Evolutionary conservation across 2,888 invertebrate genomes (phyloP).

Genomic region (Galerucella nymphaeae): DNA sequence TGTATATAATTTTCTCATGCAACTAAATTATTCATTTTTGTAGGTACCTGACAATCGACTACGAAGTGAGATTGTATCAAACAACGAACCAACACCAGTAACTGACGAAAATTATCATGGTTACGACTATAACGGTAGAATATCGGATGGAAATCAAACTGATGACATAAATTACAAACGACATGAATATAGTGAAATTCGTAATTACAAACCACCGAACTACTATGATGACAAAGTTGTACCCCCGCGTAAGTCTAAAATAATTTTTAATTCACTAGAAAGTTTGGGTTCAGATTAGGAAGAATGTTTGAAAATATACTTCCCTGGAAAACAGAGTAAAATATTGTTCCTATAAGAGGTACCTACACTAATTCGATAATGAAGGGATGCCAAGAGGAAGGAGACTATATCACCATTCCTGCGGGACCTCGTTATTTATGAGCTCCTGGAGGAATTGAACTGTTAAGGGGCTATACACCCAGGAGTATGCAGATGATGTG

Average conservation of each 20-base stretch:
- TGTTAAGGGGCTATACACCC: too few species aligned
- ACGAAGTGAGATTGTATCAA: slow-evolving; percentile 37
- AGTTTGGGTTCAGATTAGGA: too few species aligned
- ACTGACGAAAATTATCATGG: slow-evolving; percentile 33
- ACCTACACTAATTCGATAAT: too few species aligned
- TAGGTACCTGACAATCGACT: slow-evolving; percentile 54
- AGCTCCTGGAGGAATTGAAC: too few species aligned
- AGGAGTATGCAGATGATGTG: too few species aligned
- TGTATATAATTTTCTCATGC: not conserved
- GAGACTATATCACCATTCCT: too few species aligned
- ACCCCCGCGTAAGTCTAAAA: slow-evolving; percentile 37
- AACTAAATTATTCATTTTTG: slow-evolving; percentile 21
- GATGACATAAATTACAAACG: slow-evolving; percentile 40
- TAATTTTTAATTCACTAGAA: not conserved
- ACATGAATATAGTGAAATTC: slow-evolving; percentile 22
- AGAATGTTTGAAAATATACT: too few species aligned
- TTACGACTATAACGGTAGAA: slow-evolving; percentile 27
- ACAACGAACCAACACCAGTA: slow-evolving; percentile 27
- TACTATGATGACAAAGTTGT: slow-evolving; percentile 39
- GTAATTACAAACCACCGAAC: slow-evolving; percentile 15
- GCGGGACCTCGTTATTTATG: too few species aligned
- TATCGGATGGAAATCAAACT: slow-evolving; percentile 25
- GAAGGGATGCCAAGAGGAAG: too few species aligned
- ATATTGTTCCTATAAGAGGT: too few species aligned
- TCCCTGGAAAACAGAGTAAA: too few species aligned